These are phyloP conservation scores for Agrilus cyanescens DNA, from an alignment of 2,888 invertebrate genomes.

Conservation along the genomic window DNA sequence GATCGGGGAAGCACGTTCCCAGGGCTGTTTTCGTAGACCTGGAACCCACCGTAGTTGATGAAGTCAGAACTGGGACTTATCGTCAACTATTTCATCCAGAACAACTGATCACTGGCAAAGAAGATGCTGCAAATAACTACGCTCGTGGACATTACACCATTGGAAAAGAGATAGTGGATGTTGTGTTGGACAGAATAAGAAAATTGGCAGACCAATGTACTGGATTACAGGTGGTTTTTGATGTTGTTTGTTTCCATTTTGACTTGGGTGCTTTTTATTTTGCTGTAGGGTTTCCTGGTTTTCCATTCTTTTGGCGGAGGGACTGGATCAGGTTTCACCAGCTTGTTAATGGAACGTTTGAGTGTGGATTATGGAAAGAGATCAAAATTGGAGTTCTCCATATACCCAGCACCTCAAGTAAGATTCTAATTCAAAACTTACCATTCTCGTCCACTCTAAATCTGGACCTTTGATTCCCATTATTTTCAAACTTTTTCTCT, in stretches of 20 bases:
- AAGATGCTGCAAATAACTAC: constrained; percentile 89
- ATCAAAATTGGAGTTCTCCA: constrained; percentile 85
- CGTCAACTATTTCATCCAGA: constrained; percentile 81
- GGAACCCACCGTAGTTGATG: constrained; percentile 72
- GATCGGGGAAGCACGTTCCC: constrained; percentile 75
- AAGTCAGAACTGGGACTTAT: constrained; percentile 74
- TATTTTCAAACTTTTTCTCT: too few species aligned
- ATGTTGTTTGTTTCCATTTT: background rate
- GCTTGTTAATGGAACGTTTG: constrained; percentile 82
- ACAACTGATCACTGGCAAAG: constrained; percentile 84
- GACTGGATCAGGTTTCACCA: constrained; percentile 87
- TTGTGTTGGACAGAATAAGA: constrained; percentile 69
- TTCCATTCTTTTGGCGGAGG: constrained; percentile 89
- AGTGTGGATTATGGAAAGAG: constrained; percentile 90
- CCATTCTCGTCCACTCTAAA: too few species aligned
- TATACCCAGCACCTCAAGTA: constrained; percentile 90
- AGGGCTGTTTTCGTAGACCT: constrained; percentile 82
- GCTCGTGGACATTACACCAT: constrained; percentile 91
- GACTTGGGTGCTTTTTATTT: background rate
- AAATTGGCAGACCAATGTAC: constrained; percentile 80
- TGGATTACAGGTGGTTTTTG: constrained; percentile 50
- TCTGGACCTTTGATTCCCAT: too few species aligned
- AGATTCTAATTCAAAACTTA: constrained; percentile 17
- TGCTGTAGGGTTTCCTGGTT: constrained; percentile 70
- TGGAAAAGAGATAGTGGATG: constrained; percentile 80